These are phyloP conservation scores for Napeogenes inachia DNA, from an alignment of 2,888 invertebrate species.

Conservation along the genomic window DNA sequence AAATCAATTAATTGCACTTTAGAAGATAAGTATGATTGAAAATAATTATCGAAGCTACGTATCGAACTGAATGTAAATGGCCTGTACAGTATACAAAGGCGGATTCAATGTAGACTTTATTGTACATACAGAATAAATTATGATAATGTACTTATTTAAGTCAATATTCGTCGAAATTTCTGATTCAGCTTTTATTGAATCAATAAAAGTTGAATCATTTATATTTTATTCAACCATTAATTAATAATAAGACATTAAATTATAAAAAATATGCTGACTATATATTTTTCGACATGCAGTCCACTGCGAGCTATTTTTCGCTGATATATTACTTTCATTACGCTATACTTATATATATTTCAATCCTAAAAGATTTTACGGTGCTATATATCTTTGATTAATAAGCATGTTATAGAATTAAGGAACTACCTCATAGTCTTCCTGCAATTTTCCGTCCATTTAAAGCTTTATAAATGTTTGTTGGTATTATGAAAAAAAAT, in stretches of 20 bases:
- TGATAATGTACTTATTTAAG: conserved; percentile 4
- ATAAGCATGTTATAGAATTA: conserved; percentile 10
- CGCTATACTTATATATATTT: not conserved
- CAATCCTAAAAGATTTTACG: not conserved
- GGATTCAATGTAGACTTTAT: not conserved
- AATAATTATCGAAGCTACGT: not conserved
- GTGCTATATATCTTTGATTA: not conserved
- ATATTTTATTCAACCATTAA: conserved; percentile 10
- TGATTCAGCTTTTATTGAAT: conserved; percentile 34
- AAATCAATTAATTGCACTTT: not conserved
- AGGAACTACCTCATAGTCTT: conserved; percentile 57
- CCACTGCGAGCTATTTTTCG: conserved; percentile 17
- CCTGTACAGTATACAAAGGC: conserved; percentile 1
- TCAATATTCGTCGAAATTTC: not conserved
- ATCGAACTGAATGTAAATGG: not conserved
- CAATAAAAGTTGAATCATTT: conserved; percentile 29
- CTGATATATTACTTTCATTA: not conserved
- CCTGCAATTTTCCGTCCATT: conserved; percentile 52
- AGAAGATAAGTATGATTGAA: not conserved
- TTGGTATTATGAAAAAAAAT: conserved; percentile 41
- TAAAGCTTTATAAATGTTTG: conserved; percentile 58
- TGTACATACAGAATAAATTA: conserved; percentile 3
- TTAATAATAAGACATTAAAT: not conserved
- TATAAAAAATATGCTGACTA: not conserved
- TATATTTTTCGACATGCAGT: conserved; percentile 1